These are phyloP conservation scores for Ficedula albicollis DNA, from an alignment of 2,797 vertebrate species.

Conservation along the genomic window DNA sequence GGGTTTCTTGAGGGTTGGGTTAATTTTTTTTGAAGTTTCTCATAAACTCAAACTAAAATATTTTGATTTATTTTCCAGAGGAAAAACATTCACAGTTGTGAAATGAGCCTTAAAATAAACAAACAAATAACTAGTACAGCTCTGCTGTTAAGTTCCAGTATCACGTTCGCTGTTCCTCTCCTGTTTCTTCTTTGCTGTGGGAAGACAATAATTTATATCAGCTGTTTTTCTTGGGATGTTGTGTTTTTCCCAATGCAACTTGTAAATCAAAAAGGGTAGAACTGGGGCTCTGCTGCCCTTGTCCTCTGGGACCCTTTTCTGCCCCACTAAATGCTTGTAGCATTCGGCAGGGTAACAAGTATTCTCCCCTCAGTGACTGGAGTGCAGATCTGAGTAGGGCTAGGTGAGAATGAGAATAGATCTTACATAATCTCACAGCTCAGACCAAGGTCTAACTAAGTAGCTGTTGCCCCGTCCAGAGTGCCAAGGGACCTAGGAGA, in stretches of 20 bases:
- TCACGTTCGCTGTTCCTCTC: constrained; percentile 9
- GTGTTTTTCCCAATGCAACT: neutral
- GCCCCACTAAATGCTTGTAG: neutral
- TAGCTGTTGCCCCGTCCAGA: neutral
- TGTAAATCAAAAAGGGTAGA: neutral
- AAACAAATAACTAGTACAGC: constrained; percentile 40
- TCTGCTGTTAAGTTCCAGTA: constrained; percentile 25
- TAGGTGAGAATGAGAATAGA: neutral
- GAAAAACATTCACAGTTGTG: constrained; percentile 46
- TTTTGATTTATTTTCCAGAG: constrained; percentile 53
- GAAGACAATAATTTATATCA: constrained; percentile 45
- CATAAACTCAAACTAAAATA: constrained; percentile 51
- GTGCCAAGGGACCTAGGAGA: neutral
- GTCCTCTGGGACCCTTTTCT: neutral
- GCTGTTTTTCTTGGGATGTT: constrained; percentile 30
- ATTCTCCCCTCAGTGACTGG: neutral
- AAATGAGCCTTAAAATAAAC: constrained; percentile 57
- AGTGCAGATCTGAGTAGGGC: neutral
- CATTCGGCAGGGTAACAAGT: neutral
- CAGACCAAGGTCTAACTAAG: neutral
- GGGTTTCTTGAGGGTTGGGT: neutral
- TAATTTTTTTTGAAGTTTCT: constrained; percentile 16
- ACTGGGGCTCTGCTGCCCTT: neutral
- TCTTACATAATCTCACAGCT: neutral
- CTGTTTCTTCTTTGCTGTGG: constrained; percentile 45